A percentile compares a stretch with the other conserved stretches of the same genome.
phyloP scores from a whole-genome alignment of 2,113 vertebrate species.

The Xenotilapia leptura region DNA sequence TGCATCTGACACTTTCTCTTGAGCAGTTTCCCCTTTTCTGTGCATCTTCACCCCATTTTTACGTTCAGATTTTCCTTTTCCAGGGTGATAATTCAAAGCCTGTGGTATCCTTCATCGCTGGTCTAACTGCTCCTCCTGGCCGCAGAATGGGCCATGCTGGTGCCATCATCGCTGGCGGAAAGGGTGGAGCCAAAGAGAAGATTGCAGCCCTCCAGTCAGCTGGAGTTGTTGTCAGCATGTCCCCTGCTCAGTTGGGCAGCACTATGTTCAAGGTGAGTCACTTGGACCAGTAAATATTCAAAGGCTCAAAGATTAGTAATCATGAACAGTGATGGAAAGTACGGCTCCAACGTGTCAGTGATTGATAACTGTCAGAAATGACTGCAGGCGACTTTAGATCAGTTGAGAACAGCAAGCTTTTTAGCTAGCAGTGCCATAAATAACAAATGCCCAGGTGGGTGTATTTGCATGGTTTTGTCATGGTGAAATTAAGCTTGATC shows the following conservation, averaged over 20 bases:
- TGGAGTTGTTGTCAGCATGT: slow-evolving; percentile 95
- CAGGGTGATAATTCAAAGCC: slow-evolving; percentile 91
- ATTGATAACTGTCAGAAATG: neutral
- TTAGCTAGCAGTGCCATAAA: neutral
- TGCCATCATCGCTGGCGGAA: slow-evolving; percentile 96
- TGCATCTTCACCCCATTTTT: neutral
- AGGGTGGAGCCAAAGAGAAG: slow-evolving; percentile 97
- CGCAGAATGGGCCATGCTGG: slow-evolving; percentile 96
- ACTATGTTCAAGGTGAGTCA: slow-evolving; percentile 90
- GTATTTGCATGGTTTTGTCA: neutral
- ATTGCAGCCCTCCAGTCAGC: slow-evolving; percentile 92
- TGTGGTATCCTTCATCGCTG: slow-evolving; percentile 97
- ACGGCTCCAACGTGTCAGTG: neutral
- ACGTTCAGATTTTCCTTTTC: neutral
- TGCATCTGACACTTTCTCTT: neutral
- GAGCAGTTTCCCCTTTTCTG: neutral
- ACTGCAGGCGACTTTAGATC: neutral
- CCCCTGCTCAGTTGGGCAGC: slow-evolving; percentile 93
- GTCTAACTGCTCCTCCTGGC: slow-evolving; percentile 91
- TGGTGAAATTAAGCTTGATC: neutral
- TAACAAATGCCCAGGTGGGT: neutral
- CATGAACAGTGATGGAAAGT: neutral
- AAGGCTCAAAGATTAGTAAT: neutral
- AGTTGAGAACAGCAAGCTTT: neutral
- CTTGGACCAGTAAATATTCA: neutral